Conservation (phyloP, 1,140 invertebrate species). For the Augochlora pura region DNA sequence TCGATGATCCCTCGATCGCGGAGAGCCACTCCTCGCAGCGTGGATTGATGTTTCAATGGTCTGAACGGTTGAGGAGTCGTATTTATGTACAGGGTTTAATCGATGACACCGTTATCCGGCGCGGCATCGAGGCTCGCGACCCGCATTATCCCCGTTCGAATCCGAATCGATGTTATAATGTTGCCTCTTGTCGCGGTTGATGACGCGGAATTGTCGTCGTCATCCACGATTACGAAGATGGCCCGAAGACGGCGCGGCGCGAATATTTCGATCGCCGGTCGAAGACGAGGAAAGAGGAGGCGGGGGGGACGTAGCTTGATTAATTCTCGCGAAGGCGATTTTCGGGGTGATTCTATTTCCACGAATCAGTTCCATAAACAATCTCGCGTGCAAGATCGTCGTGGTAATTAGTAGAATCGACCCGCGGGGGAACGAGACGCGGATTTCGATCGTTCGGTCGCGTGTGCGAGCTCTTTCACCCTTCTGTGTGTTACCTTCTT, state of each 20-base stretch:
- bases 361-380: constrained; percentile 44
- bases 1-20: not conserved
- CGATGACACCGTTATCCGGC: constrained; percentile 58
- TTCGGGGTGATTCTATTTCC: constrained; percentile 45
- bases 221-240: constrained; percentile 54
- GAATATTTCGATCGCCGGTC: no score
- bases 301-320: constrained; percentile 47
- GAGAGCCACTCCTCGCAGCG: not conserved
- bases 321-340: not conserved
- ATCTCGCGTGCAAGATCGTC: constrained; percentile 10
- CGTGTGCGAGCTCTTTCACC: no score
- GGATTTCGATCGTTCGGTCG: no score
- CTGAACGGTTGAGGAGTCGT: constrained; percentile 5
- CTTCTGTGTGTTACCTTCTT: no score
- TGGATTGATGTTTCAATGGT: constrained; percentile 12
- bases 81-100: constrained; percentile 49
- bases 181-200: constrained; percentile 52
- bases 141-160: constrained; percentile 36
- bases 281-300: not conserved
- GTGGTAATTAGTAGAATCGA: not conserved
- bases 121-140: constrained; percentile 37
- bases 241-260: not conserved
- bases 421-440: not conserved
- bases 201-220: constrained; percentile 54
- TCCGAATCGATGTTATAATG: constrained; percentile 40